A percentile compares a stretch with the other conserved stretches of the same genome.
Conservation (phyloP, 1,140 invertebrate genomes). For the Conus betulinus region DNA sequence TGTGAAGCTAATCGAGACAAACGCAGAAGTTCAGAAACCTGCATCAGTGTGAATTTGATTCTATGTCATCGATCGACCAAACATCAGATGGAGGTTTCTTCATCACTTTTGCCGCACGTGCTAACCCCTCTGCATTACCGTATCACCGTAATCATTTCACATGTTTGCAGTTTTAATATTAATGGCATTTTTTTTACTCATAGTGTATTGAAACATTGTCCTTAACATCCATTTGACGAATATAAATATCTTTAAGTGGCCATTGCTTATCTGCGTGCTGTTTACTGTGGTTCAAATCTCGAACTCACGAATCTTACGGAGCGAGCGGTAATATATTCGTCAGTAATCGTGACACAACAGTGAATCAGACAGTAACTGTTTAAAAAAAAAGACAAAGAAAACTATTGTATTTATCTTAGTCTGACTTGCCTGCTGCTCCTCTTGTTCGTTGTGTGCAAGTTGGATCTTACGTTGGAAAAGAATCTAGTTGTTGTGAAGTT, state of each 20-base stretch:
- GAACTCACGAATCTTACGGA: background rate
- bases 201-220: background rate
- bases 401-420: background rate
- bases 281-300: background rate
- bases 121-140: background rate
- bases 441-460: background rate
- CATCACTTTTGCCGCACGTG: background rate
- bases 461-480: background rate
- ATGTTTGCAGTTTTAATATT: background rate
- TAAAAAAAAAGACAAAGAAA: background rate
- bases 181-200: background rate
- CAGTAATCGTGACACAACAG: background rate
- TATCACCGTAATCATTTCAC: background rate
- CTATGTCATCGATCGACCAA: background rate
- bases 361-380: background rate
- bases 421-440: background rate
- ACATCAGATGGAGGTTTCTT: background rate
- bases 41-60: background rate
- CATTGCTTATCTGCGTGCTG: background rate
- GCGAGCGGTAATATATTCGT: background rate
- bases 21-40: conserved; percentile 3
- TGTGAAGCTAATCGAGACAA: background rate
- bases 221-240: background rate
- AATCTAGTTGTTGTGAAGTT: conserved; percentile 6
- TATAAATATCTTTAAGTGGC: background rate